Base-by-base conservation (phyloP, 1,140 invertebrate species). In the Saxidomus purpurata region DNA sequence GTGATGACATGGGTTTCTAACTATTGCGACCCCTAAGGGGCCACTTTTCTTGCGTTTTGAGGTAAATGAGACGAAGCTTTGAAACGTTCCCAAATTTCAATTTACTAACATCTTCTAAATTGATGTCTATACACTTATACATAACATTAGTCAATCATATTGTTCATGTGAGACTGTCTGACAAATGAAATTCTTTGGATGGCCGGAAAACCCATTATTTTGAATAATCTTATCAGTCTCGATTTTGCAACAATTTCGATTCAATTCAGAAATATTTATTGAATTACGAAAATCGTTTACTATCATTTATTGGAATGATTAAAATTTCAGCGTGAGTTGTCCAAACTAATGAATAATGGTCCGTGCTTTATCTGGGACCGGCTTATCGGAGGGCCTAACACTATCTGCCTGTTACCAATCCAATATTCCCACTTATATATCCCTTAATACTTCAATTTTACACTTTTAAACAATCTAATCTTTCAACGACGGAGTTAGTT, bases 401-500 rank as follows among this genome's bases (percentile, higher is more conserved):
- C n/a, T 76, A 76, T 76, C 28, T 3, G 71, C 40, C 71, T 3
- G n/a, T 22, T 43, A 11, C 71, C 40, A 43, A 76, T 76, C 40
- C 43, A 43, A 43, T 40, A 76, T 76, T 76, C 3, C n/a, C n/a
- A 43, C 40, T 43, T 76, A 13, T 76, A 76, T 40, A 40, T 31
- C 79, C 34, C 34, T 55, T 81, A 81, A 55, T 81, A 59, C 52
- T 17, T 31, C 55, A 25, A 34, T 61, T 81, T 59, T 40, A 81
- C 79, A 81, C 79, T 59, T 81, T 79, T 59, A 59, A 81, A 81
- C 79, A 61, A 28, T 34, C 49, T 81, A 55, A 81, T 81, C 79
- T 36, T 19, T 25, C 52, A 22, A 36, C 52, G 31, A 40, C 13
- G 52, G 79, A 61, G 47, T 81, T 34, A 81, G 79, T 55, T 59